These are phyloP conservation scores for Epizoanthus stellaris DNA, from an alignment of 92 coral and sea anemone genomes.

Conservation along the genomic window DNA sequence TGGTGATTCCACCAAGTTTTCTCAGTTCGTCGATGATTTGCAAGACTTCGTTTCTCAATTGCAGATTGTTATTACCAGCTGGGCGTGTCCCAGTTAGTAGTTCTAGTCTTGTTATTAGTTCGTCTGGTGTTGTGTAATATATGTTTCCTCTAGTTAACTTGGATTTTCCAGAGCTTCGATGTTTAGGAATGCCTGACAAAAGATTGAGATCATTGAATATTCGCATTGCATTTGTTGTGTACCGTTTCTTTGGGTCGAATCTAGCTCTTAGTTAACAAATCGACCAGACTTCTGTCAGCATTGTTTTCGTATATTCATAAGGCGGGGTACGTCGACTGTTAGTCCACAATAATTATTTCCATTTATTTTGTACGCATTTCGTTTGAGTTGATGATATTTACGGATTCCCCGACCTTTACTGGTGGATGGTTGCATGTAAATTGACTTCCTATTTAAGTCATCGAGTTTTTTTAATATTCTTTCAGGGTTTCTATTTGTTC, in stretches of 20 bases:
- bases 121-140: not conserved
- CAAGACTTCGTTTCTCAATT: constrained; percentile 21
- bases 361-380: not conserved
- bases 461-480: no score
- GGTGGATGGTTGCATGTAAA: no score
- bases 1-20: constrained; percentile 3
- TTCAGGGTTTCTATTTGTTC: no score
- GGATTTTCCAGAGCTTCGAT: not conserved
- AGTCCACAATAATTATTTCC: not conserved
- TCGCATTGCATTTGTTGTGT: not conserved
- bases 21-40: not conserved
- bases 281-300: not conserved
- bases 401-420: not conserved
- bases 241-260: not conserved
- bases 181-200: not conserved
- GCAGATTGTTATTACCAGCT: constrained; percentile 8
- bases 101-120: constrained; percentile 5
- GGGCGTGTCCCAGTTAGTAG: constrained; percentile 5
- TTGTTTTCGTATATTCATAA: not conserved
- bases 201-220: constrained; percentile 18
- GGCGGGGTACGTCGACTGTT: not conserved
- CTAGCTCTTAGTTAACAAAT: not conserved
- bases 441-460: no score
- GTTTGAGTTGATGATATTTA: not conserved
- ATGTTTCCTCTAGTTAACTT: not conserved